Conservation (phyloP, 2,888 invertebrate genomes). For the Melanargia galathea region DNA sequence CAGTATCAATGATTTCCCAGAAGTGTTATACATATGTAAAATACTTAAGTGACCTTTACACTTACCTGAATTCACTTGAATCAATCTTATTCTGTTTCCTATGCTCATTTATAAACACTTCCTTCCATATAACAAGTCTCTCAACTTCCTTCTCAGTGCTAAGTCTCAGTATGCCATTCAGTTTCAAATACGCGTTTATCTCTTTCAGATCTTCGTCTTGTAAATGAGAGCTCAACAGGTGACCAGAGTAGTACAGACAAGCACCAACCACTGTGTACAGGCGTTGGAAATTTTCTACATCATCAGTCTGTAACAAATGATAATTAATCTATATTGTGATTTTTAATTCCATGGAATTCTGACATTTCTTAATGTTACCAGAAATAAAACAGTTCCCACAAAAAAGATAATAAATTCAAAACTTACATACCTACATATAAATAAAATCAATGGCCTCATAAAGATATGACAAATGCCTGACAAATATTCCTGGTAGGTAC, state of each 20-base stretch:
- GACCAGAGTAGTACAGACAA: constrained; percentile 85
- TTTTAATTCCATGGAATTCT: too few relatives aligned
- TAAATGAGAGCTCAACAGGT: constrained; percentile 90
- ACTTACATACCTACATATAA: too few relatives aligned
- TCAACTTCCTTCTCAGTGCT: constrained; percentile 85
- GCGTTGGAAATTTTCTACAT: constrained; percentile 88
- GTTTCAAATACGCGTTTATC: constrained; percentile 87
- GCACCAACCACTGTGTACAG: constrained; percentile 86
- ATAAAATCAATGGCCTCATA: too few relatives aligned
- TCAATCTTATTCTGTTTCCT: constrained; percentile 62
- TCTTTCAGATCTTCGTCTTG: constrained; percentile 88
- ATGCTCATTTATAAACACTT: constrained; percentile 84
- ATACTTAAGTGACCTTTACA: too few relatives aligned
- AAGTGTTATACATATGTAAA: too few relatives aligned
- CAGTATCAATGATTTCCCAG: too few relatives aligned
- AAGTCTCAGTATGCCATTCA: constrained; percentile 88
- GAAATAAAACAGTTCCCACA: too few relatives aligned
- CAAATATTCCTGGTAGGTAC: too few relatives aligned
- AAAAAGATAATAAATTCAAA: too few relatives aligned
- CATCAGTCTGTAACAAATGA: constrained; percentile 84
- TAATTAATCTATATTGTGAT: too few relatives aligned
- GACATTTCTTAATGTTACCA: too few relatives aligned
- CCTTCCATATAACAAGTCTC: constrained; percentile 89
- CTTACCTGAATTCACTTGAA: constrained; percentile 63
- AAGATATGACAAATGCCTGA: too few relatives aligned